Conservation (phyloP, 2,113 vertebrate species). For the Todiramphus saurophagus region DNA sequence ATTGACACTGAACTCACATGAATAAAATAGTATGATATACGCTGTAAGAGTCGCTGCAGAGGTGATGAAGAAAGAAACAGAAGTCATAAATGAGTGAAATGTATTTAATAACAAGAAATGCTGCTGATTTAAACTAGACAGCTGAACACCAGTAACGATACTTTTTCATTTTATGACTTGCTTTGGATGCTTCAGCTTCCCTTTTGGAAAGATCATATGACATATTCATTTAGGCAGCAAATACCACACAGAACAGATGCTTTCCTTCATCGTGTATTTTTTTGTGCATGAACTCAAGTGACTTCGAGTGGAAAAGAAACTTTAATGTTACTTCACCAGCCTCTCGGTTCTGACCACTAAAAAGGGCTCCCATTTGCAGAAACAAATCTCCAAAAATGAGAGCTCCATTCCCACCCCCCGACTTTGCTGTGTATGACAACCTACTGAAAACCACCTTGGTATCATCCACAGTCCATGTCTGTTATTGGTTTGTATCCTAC, state of each 20-base stretch:
- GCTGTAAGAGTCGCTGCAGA: constrained; percentile 12
- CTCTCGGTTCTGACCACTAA: background rate
- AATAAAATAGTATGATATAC: constrained; percentile 42
- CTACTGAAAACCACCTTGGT: background rate
- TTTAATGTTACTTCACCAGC: background rate
- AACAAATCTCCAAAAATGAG: background rate
- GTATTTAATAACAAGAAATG: background rate
- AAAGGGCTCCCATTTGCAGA: background rate
- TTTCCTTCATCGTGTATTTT: background rate
- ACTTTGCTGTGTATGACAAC: background rate
- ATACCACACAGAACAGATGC: background rate
- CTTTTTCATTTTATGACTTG: background rate
- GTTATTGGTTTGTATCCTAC: background rate
- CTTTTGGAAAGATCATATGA: constrained; percentile 13
- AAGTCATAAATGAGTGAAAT: constrained; percentile 56
- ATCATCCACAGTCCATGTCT: background rate
- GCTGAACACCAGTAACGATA: background rate
- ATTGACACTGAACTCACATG: constrained; percentile 58
- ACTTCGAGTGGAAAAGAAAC: background rate
- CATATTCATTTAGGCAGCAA: background rate
- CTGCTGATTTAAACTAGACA: background rate
- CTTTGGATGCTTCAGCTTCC: constrained; percentile 19
- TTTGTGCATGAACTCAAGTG: background rate
- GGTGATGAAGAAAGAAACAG: constrained; percentile 27
- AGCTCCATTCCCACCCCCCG: background rate